phyloP scores from a whole-genome alignment of 1,140 invertebrate genomes.

The Meloidogyne floridensis region DNA sequence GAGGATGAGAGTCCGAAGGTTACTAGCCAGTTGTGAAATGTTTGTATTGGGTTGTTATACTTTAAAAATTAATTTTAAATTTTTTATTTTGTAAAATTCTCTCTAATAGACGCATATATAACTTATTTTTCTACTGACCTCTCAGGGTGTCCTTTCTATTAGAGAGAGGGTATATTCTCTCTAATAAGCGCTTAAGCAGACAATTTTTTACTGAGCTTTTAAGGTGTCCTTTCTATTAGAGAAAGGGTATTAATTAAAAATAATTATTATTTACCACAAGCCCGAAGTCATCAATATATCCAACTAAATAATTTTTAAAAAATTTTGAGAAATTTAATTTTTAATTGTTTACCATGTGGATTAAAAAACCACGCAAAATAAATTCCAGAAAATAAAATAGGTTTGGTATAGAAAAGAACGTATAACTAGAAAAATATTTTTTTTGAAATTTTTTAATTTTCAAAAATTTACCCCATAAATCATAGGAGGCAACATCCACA shows the following conservation, averaged over 20 bases:
- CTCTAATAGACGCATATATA: neutral
- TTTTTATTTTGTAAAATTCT: neutral
- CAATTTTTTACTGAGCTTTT: too few relatives aligned
- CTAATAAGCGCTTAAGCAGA: too few relatives aligned
- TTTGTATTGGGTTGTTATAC: constrained; percentile 30
- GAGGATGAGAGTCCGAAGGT: constrained; percentile 15
- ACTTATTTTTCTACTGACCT: too few relatives aligned
- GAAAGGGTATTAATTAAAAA: neutral
- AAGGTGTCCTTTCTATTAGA: neutral
- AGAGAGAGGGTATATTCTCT: neutral
- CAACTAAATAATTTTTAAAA: constrained; percentile 14
- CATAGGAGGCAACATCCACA: constrained; percentile 20
- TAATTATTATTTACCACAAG: constrained; percentile 6
- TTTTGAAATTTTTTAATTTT: neutral
- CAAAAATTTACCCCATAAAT: constrained; percentile 11
- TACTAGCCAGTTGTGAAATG: constrained; percentile 31
- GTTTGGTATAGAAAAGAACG: constrained; percentile 14
- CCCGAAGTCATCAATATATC: constrained; percentile 32
- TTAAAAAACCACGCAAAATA: constrained; percentile 39
- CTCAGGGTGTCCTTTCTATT: neutral
- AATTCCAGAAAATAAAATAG: constrained; percentile 28
- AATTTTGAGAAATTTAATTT: neutral
- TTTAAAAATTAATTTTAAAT: neutral
- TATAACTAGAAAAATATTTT: constrained; percentile 4
- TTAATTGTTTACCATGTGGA: constrained; percentile 6